Conservation (phyloP, 2,113 vertebrate species). For the Mastomys coucha region DNA sequence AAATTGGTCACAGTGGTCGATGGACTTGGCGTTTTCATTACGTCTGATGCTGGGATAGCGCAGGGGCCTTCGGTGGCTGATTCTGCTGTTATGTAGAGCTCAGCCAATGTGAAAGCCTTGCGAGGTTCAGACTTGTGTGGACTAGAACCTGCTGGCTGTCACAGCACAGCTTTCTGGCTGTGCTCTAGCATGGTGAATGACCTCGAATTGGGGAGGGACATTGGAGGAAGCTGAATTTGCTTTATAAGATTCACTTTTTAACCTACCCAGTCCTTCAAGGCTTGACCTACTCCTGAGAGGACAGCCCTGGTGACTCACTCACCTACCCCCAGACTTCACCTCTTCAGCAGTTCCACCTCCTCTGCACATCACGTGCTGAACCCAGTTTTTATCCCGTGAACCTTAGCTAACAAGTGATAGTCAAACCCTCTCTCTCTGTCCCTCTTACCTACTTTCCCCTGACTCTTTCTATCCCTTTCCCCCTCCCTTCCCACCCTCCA, state of each 20-base stretch:
- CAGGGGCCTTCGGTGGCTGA: too few relatives aligned
- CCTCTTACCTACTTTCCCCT: not conserved
- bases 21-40: slow-evolving; percentile 30
- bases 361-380: not conserved
- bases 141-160: not conserved
- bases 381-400: not conserved
- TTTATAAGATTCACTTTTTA: not conserved
- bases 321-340: too few relatives aligned
- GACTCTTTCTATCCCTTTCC: not conserved
- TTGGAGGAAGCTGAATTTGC: not conserved
- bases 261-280: not conserved
- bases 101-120: slow-evolving; percentile 23
- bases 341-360: not conserved
- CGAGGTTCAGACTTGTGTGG: not conserved
- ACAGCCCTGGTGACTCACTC: too few relatives aligned
- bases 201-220: not conserved
- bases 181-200: not conserved
- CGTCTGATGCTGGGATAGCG: not conserved
- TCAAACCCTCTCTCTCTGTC: not conserved
- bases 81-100: not conserved
- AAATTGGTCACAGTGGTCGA: not conserved
- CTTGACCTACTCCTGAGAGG: too few relatives aligned
- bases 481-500: too few relatives aligned
- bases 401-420: not conserved
- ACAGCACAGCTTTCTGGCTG: accelerated